phyloP scores from a whole-genome alignment of 2,888 invertebrate species.

The Dasypogon diadema region DNA sequence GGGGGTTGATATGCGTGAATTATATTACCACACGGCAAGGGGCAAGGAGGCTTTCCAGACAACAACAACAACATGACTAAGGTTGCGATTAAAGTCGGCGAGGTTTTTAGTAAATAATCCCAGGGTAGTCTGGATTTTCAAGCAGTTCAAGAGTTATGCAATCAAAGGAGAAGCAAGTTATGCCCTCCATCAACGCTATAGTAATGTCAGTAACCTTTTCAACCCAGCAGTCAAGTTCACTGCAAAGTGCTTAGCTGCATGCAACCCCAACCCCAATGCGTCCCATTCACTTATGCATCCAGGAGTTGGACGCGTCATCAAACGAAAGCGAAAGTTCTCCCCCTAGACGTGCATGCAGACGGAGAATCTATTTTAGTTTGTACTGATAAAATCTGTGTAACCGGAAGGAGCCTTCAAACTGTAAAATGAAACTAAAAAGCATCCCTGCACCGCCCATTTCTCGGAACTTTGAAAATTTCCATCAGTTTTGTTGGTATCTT shows the following conservation, averaged over 20 bases:
- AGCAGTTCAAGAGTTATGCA: no score
- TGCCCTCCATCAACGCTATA: no score
- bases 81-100: no score
- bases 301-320: not conserved
- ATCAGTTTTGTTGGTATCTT: not conserved
- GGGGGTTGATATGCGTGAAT: no score
- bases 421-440: not conserved
- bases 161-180: no score
- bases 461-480: constrained; percentile 5
- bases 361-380: constrained; percentile 2
- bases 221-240: not conserved
- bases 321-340: constrained; percentile 1
- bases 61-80: no score
- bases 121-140: no score
- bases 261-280: constrained; percentile 32
- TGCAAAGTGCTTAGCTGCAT: constrained; percentile 7
- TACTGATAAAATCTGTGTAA: constrained; percentile 22
- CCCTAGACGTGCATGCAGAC: constrained; percentile 9
- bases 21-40: no score
- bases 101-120: no score
- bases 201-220: constrained; percentile 32
- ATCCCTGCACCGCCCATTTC: not conserved
- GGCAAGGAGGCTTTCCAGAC: no score
- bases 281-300: not conserved
- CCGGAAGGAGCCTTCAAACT: constrained; percentile 20